These are phyloP conservation scores for Apteryx mantelli DNA, from an alignment of 2,113 vertebrate species.

Conservation along the genomic window DNA sequence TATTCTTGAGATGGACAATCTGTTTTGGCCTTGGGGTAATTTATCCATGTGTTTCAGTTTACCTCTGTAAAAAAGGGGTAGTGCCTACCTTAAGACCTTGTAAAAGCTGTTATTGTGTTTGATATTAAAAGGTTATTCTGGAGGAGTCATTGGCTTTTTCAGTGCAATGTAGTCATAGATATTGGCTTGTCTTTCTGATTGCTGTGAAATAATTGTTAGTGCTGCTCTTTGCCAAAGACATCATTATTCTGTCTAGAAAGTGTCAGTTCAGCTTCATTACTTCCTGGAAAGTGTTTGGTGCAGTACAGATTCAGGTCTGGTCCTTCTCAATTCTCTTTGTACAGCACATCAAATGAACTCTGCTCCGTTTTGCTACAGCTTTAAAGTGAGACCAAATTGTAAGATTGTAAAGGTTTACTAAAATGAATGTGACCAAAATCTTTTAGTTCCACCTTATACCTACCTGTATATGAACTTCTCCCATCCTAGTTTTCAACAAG, in stretches of 20 bases:
- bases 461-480: neutral
- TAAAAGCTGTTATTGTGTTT: conserved; percentile 27
- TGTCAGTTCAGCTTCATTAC: conserved; percentile 1
- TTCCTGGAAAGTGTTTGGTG: conserved; percentile 27
- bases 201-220: conserved; percentile 22
- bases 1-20: neutral
- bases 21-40: neutral
- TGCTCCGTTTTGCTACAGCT: neutral
- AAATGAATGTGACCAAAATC: neutral
- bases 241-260: conserved; percentile 40
- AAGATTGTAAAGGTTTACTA: neutral
- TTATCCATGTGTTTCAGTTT: neutral
- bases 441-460: neutral
- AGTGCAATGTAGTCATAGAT: neutral
- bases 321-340: neutral
- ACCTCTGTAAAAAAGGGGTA: neutral
- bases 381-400: neutral
- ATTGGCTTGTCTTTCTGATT: conserved; percentile 4
- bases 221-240: neutral
- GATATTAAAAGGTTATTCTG: conserved; percentile 10
- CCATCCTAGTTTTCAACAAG: neutral
- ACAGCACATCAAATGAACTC: neutral
- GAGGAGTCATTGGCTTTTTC: neutral
- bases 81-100: conserved; percentile 2
- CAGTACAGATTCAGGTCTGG: neutral